These are phyloP conservation scores for Machaerirhynchus nigripectus DNA, from an alignment of 2,113 vertebrate genomes.

Conservation along the genomic window DNA sequence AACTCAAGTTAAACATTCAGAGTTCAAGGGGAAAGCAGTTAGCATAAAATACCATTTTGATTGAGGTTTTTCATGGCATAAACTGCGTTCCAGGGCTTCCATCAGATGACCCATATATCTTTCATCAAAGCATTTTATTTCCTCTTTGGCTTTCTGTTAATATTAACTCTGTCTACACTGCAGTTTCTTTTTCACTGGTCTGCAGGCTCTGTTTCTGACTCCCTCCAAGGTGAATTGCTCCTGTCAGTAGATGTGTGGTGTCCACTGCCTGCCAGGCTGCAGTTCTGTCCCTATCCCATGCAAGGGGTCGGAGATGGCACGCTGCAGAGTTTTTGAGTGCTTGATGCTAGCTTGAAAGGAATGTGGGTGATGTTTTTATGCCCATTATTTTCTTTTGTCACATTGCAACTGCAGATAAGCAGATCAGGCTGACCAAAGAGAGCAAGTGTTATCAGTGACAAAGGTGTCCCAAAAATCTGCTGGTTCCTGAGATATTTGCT, in stretches of 20 bases:
- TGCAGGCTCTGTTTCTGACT: background rate
- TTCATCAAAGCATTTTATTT: constrained; percentile 41
- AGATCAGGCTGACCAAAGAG: background rate
- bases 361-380: background rate
- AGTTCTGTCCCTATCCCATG: background rate
- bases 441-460: background rate
- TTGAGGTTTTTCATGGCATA: background rate
- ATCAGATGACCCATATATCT: constrained; percentile 43
- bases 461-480: background rate
- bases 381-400: background rate
- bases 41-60: constrained; percentile 4
- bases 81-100: background rate
- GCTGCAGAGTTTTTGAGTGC: background rate
- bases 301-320: background rate
- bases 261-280: background rate
- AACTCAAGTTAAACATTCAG: constrained; percentile 5
- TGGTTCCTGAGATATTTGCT: background rate
- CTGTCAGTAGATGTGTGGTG: background rate
- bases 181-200: background rate
- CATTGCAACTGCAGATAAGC: background rate
- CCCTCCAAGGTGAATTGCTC: background rate
- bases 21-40: constrained; percentile 28
- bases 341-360: background rate
- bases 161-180: constrained; percentile 28
- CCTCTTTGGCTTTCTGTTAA: constrained; percentile 24